Evolutionary conservation across 2,888 invertebrate genomes (phyloP), one percentile per base, ranked within the genome.

Genomic region (Cetonia aurata): DNA sequence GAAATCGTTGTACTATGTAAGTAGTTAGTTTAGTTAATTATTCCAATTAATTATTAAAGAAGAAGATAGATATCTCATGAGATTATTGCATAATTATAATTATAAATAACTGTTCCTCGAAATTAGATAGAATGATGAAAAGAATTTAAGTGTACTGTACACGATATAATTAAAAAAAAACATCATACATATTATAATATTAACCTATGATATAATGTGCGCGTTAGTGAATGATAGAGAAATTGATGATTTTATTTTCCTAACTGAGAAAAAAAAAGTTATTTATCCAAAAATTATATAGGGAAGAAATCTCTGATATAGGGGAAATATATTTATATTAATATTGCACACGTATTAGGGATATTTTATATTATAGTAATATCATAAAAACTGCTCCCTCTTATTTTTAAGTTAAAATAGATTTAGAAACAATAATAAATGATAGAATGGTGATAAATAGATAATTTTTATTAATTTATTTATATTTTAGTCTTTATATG

Each of bases 41-140:
- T 56, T 42, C 55, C 44, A 15, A 67, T 67, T 42, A 53, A 53
- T 52, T 66, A 37, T 37, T 60, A 46, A 59, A 13, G 10, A 25
- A 53, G 12, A 31, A 53, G 31, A 17, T 10, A 25, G 17, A 13
- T 57, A 57, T 41, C 13, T 55, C 15, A 13, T 69, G 69, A 65
- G 25, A 62, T 53, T 65, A 62, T 65, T 37, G 6, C 6, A 37
- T 25, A 3, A 25, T 25, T n/a, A n/a, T n/a, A n/a, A n/a, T n/a
- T n/a, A n/a, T n/a, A n/a, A 37, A 37, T 6, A 37, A 59, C 67
- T 60, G 71, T 71, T 71, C 71, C 71, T 71, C 41, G 52, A 60
- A 31, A 55, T 8, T 53, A 69, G 53, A 37, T 69, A 69, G 69
- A 57, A 46, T 41, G n/a, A n/a, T n/a, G 52, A 44, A 69, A 25